Evolutionary conservation across 2,888 invertebrate species (phyloP).

Genomic region (Hypolimnas misippus): DNA sequence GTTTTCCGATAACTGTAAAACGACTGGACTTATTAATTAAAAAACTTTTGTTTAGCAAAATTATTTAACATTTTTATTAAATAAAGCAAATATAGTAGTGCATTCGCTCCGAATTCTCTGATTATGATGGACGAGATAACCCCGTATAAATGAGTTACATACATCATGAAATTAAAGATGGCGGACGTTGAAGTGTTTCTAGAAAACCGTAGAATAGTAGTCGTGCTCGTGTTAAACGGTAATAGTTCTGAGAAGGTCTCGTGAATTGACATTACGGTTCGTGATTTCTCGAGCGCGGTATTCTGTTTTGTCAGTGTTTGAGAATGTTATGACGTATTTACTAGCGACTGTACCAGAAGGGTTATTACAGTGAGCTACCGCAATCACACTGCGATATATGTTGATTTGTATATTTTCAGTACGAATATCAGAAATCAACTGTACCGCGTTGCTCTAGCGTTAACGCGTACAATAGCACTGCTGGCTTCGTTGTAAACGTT

Average conservation of each 20-base stretch:
- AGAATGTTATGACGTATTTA: conserved; percentile 2
- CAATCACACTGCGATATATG: too few relatives aligned
- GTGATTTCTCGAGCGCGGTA: conserved; percentile 34
- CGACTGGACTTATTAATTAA: too few relatives aligned
- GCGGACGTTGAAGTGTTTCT: conserved; percentile 37
- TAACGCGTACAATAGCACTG: too few relatives aligned
- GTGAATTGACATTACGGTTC: conserved; percentile 46
- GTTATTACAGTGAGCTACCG: too few relatives aligned
- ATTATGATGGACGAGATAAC: conserved; percentile 32
- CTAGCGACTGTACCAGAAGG: background rate
- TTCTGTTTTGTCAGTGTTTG: conserved; percentile 14
- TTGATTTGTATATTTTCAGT: background rate
- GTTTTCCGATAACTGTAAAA: too few relatives aligned
- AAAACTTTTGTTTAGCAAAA: too few relatives aligned
- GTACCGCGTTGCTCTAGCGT: too few relatives aligned
- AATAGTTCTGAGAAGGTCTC: conserved; percentile 49
- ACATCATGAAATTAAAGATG: conserved; percentile 35
- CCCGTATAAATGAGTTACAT: conserved; percentile 27
- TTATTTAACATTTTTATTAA: background rate
- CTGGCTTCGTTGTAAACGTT: too few relatives aligned
- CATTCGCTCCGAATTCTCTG: conserved; percentile 22
- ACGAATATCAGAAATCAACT: too few relatives aligned
- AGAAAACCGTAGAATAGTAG: conserved; percentile 42
- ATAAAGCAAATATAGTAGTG: background rate
- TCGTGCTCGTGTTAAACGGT: conserved; percentile 44